phyloP scores from a whole-genome alignment of 2,888 invertebrate species.

The Pseudococcus viburni region DNA sequence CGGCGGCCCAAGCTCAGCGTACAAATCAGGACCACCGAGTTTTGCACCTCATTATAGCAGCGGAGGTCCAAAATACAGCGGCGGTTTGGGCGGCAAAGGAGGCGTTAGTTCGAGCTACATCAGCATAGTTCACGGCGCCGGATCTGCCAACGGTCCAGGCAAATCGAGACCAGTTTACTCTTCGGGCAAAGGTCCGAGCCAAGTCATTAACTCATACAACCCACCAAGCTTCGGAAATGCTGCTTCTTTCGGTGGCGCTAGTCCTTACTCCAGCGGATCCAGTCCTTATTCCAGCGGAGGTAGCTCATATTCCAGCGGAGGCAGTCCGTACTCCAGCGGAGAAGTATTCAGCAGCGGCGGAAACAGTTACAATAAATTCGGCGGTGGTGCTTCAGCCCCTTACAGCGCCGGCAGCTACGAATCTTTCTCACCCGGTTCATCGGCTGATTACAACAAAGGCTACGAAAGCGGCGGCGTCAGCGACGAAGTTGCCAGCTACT shows the following conservation, averaged over 20 bases:
- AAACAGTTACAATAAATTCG: not conserved
- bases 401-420: slow-evolving; percentile 24
- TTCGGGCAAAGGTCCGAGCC: not conserved
- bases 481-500: slow-evolving; percentile 64
- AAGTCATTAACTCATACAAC: slow-evolving; percentile 32
- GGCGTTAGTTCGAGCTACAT: slow-evolving; percentile 64
- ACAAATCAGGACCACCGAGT: slow-evolving; percentile 32
- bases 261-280: not conserved
- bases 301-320: slow-evolving; percentile 26
- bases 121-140: slow-evolving; percentile 63
- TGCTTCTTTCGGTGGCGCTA: slow-evolving; percentile 50
- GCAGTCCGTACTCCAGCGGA: slow-evolving; percentile 33
- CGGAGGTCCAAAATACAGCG: slow-evolving; percentile 29
- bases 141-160: slow-evolving; percentile 24
- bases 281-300: slow-evolving; percentile 19
- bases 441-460: slow-evolving; percentile 23
- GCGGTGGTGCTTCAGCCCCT: not conserved
- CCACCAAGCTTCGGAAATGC: slow-evolving; percentile 9
- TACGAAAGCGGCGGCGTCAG: slow-evolving; percentile 62
- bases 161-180: slow-evolving; percentile 38
- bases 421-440: not conserved
- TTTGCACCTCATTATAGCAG: slow-evolving; percentile 14
- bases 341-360: not conserved
- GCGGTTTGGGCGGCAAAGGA: slow-evolving; percentile 48
- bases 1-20: slow-evolving; percentile 6